Evolutionary conservation across 1,140 invertebrate genomes (phyloP), one percentile per base, ranked within the genome.

Genomic region (Procambarus virginalis): DNA sequence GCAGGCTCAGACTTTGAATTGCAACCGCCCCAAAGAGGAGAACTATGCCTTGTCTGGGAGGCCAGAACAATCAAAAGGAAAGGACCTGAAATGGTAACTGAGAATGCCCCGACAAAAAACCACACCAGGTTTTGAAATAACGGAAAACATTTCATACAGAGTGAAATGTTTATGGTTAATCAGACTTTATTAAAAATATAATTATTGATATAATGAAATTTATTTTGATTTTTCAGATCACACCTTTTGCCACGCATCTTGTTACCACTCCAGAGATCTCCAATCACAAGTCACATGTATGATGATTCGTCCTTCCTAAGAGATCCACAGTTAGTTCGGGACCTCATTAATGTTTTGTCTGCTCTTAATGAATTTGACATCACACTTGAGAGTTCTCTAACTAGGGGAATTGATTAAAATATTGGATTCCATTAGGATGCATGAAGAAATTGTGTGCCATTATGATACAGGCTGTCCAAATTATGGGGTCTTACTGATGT

Each of bases 261-360:
- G 20, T 95, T 96, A 34, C 96, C 97, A 51, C 97, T 99, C 95
- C 96, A 98, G 4, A 94, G 96, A 91, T 97, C 97, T 20, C 96
- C 97, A 79, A 96, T 97, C 0, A 98, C 98, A 0, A 93, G 95
- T 4, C 97, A 98, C 93, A 98, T 99, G 97, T 99, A 99, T 93
- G 98, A 99, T 93, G 98, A 99, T 93, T 96, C 96, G 91, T 99
- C 98, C 77, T 99, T 99, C 94, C 94, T 99, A 51, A 95, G 98
- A 84, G 97, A 98, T 93, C 95, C 96, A 77, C 96, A 96, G 85
- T 95, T 98, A 60, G 95, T 98, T 58, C 97, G 96, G 91, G 99
- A 98, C 94, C 95, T 99, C 20, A 95, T 97, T 91, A 97, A 99
- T 94, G 98, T 99, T 93, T 95, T 99, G 49, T 96, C 97, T 91